Evolutionary conservation across 2,888 invertebrate genomes (phyloP).

Genomic region (Chrysina gloriosa): DNA sequence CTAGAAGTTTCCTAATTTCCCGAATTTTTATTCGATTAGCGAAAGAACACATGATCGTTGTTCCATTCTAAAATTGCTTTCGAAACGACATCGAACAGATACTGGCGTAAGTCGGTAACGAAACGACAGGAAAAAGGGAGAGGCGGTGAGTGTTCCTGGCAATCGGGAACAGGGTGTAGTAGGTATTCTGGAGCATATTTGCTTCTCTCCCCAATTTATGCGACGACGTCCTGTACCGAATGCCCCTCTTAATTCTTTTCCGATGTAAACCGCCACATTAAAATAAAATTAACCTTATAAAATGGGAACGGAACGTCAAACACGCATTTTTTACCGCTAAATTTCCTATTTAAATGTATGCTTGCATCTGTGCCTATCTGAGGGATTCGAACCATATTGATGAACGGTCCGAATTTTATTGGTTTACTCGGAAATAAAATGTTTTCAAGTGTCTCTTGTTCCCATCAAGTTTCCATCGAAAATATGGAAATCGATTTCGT

Average conservation of each 20-base stretch:
- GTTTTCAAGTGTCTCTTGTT: constrained; percentile 21
- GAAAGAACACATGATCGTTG: constrained; percentile 15
- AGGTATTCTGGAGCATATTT: constrained; percentile 31
- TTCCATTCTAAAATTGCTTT: constrained; percentile 25
- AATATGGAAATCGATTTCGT: constrained; percentile 23
- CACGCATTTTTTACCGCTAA: constrained; percentile 50
- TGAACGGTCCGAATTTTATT: constrained; percentile 34
- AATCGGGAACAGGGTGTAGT: constrained; percentile 13
- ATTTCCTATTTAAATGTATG: constrained; percentile 50
- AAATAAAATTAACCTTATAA: constrained; percentile 52
- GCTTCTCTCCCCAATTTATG: constrained; percentile 46
- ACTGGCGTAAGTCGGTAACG: constrained; percentile 12
- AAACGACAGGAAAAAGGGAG: constrained; percentile 3
- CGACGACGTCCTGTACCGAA: constrained; percentile 46
- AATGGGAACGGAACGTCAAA: constrained; percentile 51
- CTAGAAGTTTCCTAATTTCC: constrained; percentile 23
- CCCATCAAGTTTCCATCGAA: not conserved
- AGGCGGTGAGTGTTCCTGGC: not conserved
- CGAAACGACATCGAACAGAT: constrained; percentile 27
- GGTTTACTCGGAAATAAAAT: constrained; percentile 23
- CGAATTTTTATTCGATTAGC: constrained; percentile 28
- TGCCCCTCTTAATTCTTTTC: constrained; percentile 53
- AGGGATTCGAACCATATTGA: constrained; percentile 10
- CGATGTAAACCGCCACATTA: constrained; percentile 53
- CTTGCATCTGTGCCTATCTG: constrained; percentile 30